These are phyloP conservation scores for Chromobotia macracanthus DNA, from an alignment of 2,797 vertebrate species.

Conservation along the genomic window DNA sequence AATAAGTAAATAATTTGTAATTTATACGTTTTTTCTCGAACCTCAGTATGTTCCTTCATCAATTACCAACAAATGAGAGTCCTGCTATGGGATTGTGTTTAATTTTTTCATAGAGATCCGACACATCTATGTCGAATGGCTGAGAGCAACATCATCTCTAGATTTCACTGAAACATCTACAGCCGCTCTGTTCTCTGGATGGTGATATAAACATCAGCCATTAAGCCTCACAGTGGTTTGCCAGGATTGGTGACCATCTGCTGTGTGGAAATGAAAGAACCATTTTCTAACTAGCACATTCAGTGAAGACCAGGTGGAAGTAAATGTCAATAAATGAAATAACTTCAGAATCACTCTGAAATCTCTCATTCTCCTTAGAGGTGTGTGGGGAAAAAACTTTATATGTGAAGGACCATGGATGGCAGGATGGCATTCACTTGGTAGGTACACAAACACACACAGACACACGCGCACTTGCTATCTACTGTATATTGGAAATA, in stretches of 20 bases:
- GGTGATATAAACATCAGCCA: constrained; percentile 12
- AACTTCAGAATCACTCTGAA: constrained; percentile 21
- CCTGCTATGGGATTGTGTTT: neutral
- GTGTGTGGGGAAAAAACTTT: constrained; percentile 9
- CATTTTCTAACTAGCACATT: neutral
- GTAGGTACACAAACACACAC: neutral
- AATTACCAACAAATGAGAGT: neutral
- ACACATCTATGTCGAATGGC: neutral
- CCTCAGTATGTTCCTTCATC: neutral
- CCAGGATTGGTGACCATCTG: constrained; percentile 45
- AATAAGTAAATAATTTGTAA: no score
- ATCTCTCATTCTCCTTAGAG: constrained; percentile 18
- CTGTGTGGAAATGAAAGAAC: constrained; percentile 11
- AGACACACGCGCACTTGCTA: neutral
- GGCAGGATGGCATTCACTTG: neutral
- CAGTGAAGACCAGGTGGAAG: neutral
- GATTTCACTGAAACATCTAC: neutral
- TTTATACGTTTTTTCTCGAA: neutral
- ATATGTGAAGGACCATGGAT: neutral
- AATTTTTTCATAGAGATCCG: neutral
- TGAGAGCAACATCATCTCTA: neutral
- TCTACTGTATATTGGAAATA: constrained; percentile 13
- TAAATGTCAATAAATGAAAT: neutral
- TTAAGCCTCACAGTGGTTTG: constrained; percentile 13
- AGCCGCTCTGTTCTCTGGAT: neutral